Percentiles rank a stretch among this genome's conserved stretches.
Evolutionary conservation across 2,888 invertebrate genomes (phyloP).

Genomic region (Penaeus monodon): DNA sequence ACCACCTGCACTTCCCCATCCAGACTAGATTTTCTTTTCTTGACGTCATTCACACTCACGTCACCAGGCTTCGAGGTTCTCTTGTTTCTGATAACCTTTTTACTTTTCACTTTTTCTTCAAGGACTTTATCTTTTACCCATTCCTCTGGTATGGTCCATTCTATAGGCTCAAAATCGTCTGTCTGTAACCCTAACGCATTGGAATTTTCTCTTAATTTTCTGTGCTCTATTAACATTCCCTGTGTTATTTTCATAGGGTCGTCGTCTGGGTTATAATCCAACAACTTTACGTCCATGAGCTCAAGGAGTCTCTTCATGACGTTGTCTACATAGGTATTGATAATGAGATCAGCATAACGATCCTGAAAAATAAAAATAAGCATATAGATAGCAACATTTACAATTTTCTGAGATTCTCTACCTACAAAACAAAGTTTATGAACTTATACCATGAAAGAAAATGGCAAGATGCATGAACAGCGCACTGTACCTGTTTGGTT

Average conservation of each 20-base stretch:
- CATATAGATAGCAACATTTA: no score
- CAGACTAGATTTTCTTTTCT: constrained; percentile 15
- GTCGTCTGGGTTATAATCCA: constrained; percentile 76
- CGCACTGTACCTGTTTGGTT: constrained; percentile 81
- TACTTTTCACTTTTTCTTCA: constrained; percentile 46
- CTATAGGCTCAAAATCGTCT: constrained; percentile 49
- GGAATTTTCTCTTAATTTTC: neutral
- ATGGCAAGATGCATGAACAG: neutral
- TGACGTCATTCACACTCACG: constrained; percentile 3
- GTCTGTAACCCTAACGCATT: neutral
- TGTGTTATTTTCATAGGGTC: constrained; percentile 73
- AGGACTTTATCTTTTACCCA: constrained; percentile 59
- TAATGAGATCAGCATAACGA: constrained; percentile 88
- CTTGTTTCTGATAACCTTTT: constrained; percentile 42
- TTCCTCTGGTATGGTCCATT: constrained; percentile 63
- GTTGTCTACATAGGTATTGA: constrained; percentile 90
- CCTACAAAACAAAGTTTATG: no score
- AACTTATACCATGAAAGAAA: neutral
- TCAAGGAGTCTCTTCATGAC: constrained; percentile 82
- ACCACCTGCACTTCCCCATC: constrained; percentile 18
- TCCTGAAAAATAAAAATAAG: constrained; percentile 73
- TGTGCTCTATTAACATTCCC: constrained; percentile 3
- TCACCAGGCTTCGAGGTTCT: neutral
- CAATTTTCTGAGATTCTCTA: no score
- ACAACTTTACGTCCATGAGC: constrained; percentile 80